These are phyloP conservation scores for Parazoanthus darwini DNA, from an alignment of 92 coral and sea anemone species.

Conservation along the genomic window DNA sequence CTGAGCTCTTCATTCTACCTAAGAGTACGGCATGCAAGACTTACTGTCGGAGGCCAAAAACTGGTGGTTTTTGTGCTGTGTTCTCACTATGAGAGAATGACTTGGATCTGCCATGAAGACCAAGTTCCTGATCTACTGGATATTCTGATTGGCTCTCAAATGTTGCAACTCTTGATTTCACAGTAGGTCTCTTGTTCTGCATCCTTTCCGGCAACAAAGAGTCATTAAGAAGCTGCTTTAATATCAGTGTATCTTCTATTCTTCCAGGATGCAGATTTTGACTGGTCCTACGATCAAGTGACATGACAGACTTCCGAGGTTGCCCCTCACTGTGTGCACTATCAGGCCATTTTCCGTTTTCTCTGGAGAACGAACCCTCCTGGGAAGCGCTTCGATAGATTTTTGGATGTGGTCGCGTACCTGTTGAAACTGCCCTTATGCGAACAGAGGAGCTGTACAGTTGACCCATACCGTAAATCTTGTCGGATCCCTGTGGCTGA, in stretches of 20 bases:
- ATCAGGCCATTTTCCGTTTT: background rate
- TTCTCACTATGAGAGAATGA: constrained; percentile 40
- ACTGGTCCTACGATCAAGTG: constrained; percentile 26
- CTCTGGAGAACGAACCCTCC: background rate
- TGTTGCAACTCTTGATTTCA: constrained; percentile 66
- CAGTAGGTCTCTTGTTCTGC: constrained; percentile 47
- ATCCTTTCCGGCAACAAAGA: constrained; percentile 35
- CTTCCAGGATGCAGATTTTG: constrained; percentile 53
- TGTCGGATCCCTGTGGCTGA: constrained; percentile 18
- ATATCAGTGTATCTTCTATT: constrained; percentile 78
- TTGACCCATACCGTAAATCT: background rate
- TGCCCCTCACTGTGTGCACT: background rate
- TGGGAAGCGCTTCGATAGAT: constrained; percentile 65
- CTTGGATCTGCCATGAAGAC: constrained; percentile 33
- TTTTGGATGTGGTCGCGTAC: constrained; percentile 47
- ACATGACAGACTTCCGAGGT: constrained; percentile 8
- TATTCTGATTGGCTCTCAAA: constrained; percentile 56
- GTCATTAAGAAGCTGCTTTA: constrained; percentile 64
- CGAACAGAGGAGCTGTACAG: constrained; percentile 65
- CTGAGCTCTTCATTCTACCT: too few relatives aligned
- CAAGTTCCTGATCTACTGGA: background rate
- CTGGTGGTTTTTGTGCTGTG: constrained; percentile 23
- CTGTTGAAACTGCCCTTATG: constrained; percentile 55
- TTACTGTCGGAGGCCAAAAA: constrained; percentile 14
- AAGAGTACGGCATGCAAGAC: background rate